Percentiles rank a stretch among this genome's conserved stretches.
Conservation (phyloP, 2,113 vertebrate genomes). For the Pachypanchax playfairii region DNA sequence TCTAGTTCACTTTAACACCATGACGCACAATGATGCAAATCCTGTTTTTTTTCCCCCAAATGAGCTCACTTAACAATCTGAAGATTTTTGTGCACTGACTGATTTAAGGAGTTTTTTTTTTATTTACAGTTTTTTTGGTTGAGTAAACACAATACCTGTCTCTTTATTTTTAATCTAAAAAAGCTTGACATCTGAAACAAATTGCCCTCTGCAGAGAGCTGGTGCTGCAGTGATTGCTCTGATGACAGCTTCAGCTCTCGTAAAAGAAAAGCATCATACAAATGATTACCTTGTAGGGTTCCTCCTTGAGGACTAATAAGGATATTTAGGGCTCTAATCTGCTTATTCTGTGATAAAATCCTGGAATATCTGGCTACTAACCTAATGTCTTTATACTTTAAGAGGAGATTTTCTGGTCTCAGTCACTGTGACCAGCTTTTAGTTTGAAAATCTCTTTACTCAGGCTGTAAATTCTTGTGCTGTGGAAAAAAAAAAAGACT, state of each 20-base stretch:
- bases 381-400: slow-evolving; percentile 66
- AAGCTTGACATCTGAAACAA: slow-evolving; percentile 15
- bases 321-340: slow-evolving; percentile 68
- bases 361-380: slow-evolving; percentile 53
- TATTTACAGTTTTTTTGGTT: slow-evolving; percentile 20
- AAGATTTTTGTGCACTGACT: slow-evolving; percentile 1
- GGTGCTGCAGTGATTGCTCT: slow-evolving; percentile 8
- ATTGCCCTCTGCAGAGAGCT: slow-evolving; percentile 11
- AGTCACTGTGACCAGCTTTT: slow-evolving; percentile 60
- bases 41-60: neutral
- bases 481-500: too few species aligned
- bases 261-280: slow-evolving; percentile 40
- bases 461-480: too few species aligned
- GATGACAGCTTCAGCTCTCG: slow-evolving; percentile 13
- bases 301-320: slow-evolving; percentile 42
- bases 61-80: neutral
- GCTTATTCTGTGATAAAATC: slow-evolving; percentile 61
- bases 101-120: neutral
- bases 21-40: slow-evolving; percentile 1
- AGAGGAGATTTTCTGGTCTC: slow-evolving; percentile 66
- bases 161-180: slow-evolving; percentile 18
- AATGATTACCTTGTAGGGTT: slow-evolving; percentile 42
- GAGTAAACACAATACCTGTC: slow-evolving; percentile 5
- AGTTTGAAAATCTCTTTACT: slow-evolving; percentile 51
- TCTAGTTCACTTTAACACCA: slow-evolving; percentile 1